Base-by-base conservation (phyloP, 2,888 invertebrate genomes). In the Prosapia bicincta region DNA sequence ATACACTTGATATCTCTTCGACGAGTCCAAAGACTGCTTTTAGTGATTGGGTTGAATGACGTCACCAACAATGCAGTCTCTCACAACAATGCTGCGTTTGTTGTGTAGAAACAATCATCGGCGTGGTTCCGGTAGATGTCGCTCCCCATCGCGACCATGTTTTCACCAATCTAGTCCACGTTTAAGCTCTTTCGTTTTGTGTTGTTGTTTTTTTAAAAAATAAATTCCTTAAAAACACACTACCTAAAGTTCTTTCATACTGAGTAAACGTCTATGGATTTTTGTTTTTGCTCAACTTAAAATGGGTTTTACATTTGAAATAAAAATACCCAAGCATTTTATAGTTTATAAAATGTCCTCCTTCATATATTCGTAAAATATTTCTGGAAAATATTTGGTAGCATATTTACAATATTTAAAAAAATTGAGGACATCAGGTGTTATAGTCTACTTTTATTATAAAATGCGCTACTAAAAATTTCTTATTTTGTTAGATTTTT, bases 1-100 rank as follows among this genome's bases (percentile, higher is more conserved):
- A 87, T 95, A 95, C 87, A 94, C 95, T 93, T 95, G 95, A 95
- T 94, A 72, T n/a, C 54, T 28, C 38, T 28, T 67, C 43, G 43
- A 71, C 23, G 24, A 32, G 28, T 54, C 54, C 54, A 54, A 54
- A 54, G 54, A 54, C 54, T 54, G 54, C 54, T 54, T 54, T 20
- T 54, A 54, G 54, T 54, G 54, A 54, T 54, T 54, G 54, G 5
- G 54, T 54, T 54, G 20, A 10, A 54, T 9, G 3, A 54, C 9
- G 38, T 38, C 38, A 38, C 38, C 38, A 13, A 13, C 38, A n/a
- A n/a, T n/a, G n/a, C n/a, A n/a, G n/a, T n/a, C n/a, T n/a, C n/a
- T n/a, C n/a, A n/a, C n/a, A n/a, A n/a, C n/a, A n/a, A n/a, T n/a
- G n/a, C 15, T 38, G 6, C 15, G 38, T 38, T 2, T 38, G 15